A percentile compares a stretch with the other conserved stretches of the same genome.
These are phyloP conservation scores for Bos javanicus DNA, from an alignment of 2,113 vertebrate species.

Conservation along the genomic window DNA sequence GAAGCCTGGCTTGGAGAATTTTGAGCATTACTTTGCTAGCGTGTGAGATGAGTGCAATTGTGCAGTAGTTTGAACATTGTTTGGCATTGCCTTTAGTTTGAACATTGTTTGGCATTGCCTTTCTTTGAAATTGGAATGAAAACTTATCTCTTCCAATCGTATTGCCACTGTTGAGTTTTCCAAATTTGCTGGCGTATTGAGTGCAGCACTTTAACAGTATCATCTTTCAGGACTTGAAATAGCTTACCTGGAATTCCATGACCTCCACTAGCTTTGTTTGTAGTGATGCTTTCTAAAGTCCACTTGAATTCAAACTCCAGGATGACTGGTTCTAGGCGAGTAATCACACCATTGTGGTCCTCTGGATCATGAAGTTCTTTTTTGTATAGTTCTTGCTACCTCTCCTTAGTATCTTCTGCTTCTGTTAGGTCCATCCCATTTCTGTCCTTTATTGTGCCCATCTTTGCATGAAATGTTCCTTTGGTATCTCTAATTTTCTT, in stretches of 20 bases:
- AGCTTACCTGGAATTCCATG: neutral
- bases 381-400: neutral
- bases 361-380: neutral
- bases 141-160: neutral
- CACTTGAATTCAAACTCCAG: neutral
- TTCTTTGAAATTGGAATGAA: neutral
- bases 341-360: neutral
- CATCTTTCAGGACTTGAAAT: neutral
- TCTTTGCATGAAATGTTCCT: neutral
- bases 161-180: neutral
- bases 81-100: neutral
- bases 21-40: neutral
- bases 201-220: neutral
- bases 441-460: neutral
- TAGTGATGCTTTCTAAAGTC: neutral
- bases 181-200: neutral
- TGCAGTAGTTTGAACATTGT: neutral
- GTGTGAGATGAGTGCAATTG: neutral
- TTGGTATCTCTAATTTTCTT: neutral
- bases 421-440: neutral
- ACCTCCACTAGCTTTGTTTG: neutral
- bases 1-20: neutral
- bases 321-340: neutral
- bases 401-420: neutral
- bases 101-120: neutral